phyloP scores from a whole-genome alignment of 2,113 vertebrate species.

The Poeciliopsis occidentalis region DNA sequence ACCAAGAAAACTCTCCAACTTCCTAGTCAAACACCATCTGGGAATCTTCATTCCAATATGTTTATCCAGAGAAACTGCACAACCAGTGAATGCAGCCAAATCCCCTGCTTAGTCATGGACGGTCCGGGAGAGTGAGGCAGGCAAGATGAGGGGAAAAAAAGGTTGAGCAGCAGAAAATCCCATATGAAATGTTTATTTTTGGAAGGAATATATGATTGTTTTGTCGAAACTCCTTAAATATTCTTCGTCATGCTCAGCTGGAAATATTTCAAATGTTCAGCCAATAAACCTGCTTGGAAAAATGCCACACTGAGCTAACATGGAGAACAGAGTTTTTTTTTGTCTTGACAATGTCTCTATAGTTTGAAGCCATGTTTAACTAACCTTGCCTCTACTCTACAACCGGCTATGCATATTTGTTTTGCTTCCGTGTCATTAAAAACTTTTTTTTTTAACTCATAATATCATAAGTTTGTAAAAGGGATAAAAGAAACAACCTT shows the following conservation, averaged over 20 bases:
- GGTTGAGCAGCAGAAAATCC: not conserved
- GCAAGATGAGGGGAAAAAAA: slow-evolving; percentile 7
- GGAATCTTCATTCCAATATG: slow-evolving; percentile 14
- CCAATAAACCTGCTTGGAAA: slow-evolving; percentile 33
- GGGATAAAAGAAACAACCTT: slow-evolving; percentile 2
- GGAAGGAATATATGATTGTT: slow-evolving; percentile 30
- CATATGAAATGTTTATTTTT: slow-evolving; percentile 17
- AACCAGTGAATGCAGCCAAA: slow-evolving; percentile 24
- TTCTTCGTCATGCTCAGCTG: slow-evolving; percentile 23
- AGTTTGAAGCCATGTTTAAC: slow-evolving; percentile 15
- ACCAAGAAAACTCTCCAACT: slow-evolving; percentile 2
- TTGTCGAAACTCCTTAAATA: slow-evolving; percentile 6
- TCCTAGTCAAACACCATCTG: slow-evolving; percentile 11
- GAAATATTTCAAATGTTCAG: slow-evolving; percentile 16
- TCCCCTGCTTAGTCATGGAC: slow-evolving; percentile 13
- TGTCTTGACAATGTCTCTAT: slow-evolving; percentile 17
- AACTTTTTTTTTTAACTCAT: not conserved
- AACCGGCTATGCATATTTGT: slow-evolving; percentile 1
- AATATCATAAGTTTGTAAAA: not conserved
- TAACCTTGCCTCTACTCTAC: slow-evolving; percentile 1
- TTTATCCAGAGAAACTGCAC: slow-evolving; percentile 16
- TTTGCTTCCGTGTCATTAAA: not conserved
- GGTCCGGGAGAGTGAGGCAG: not conserved
- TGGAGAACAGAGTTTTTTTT: slow-evolving; percentile 18
- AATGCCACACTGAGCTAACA: slow-evolving; percentile 32